Conservation (phyloP, 2,888 invertebrate species). For the Ennomos fuscantarius region DNA sequence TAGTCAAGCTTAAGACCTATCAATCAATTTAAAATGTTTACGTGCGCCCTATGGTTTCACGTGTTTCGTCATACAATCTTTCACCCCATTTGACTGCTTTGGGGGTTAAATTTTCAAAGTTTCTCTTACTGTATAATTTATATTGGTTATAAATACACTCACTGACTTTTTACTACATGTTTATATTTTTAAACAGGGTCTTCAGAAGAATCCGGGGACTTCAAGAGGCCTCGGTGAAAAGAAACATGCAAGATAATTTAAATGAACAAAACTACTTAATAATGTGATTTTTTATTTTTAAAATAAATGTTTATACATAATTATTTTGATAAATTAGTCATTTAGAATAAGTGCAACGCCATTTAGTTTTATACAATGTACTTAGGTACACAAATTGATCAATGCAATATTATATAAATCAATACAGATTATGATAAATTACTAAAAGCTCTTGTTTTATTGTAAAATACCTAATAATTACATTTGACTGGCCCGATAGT, state of each 20-base stretch:
- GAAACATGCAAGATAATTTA: slow-evolving; percentile 35
- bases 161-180: slow-evolving; percentile 32
- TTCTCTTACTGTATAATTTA: no score
- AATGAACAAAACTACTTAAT: slow-evolving; percentile 65
- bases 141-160: no score
- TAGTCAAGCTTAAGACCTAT: no score
- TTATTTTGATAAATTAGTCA: slow-evolving; percentile 74
- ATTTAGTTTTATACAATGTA: slow-evolving; percentile 52
- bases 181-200: no score
- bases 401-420: slow-evolving; percentile 59
- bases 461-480: not conserved
- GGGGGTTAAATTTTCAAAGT: no score
- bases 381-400: slow-evolving; percentile 49
- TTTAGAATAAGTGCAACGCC: slow-evolving; percentile 69
- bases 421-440: slow-evolving; percentile 43
- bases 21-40: no score
- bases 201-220: slow-evolving; percentile 80
- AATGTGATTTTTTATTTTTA: slow-evolving; percentile 75
- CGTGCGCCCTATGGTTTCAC: no score
- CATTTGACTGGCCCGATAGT: no score
- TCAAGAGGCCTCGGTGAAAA: slow-evolving; percentile 74
- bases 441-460: slow-evolving; percentile 32
- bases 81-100: no score
- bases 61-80: no score
- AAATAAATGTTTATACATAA: slow-evolving; percentile 41